Evolutionary conservation across 1,140 invertebrate genomes (phyloP).

Genomic region (Octopus sinensis): DNA sequence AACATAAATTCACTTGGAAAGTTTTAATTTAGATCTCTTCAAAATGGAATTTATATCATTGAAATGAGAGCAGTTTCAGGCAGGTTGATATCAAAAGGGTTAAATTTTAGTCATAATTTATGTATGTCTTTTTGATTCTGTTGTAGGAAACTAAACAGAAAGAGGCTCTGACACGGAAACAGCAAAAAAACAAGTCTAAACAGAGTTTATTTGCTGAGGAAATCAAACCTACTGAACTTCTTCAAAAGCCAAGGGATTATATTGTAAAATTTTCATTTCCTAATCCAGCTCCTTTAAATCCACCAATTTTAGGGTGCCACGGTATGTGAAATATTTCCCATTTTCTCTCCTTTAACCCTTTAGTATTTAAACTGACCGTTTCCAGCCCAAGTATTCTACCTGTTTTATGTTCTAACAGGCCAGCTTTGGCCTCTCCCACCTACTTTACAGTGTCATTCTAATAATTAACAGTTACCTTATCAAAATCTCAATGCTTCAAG

Average conservation of each 20-base stretch:
- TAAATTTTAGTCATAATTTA: background rate
- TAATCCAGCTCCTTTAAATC: slow-evolving; percentile 87
- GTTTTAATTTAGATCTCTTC: no score
- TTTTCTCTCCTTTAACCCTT: background rate
- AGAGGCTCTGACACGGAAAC: slow-evolving; percentile 86
- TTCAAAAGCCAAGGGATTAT: slow-evolving; percentile 88
- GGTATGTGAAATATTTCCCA: slow-evolving; percentile 59
- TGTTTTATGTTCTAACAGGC: no score
- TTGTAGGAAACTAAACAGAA: slow-evolving; percentile 82
- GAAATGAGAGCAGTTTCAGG: no score
- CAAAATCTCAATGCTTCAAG: no score
- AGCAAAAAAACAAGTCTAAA: slow-evolving; percentile 72
- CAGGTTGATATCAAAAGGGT: background rate
- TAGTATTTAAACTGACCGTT: no score
- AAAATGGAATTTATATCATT: no score
- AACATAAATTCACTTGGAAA: no score
- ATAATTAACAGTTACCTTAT: no score
- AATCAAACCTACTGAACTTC: slow-evolving; percentile 72
- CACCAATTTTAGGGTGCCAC: slow-evolving; percentile 90
- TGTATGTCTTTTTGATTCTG: slow-evolving; percentile 2
- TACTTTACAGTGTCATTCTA: no score
- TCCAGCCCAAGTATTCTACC: no score
- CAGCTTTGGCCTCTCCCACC: no score
- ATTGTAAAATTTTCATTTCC: slow-evolving; percentile 96
- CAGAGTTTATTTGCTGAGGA: slow-evolving; percentile 67